A percentile compares a stretch with the other conserved stretches of the same genome.
Conservation (phyloP, 1,140 invertebrate species). For the Lepidotrigona ventralis region DNA sequence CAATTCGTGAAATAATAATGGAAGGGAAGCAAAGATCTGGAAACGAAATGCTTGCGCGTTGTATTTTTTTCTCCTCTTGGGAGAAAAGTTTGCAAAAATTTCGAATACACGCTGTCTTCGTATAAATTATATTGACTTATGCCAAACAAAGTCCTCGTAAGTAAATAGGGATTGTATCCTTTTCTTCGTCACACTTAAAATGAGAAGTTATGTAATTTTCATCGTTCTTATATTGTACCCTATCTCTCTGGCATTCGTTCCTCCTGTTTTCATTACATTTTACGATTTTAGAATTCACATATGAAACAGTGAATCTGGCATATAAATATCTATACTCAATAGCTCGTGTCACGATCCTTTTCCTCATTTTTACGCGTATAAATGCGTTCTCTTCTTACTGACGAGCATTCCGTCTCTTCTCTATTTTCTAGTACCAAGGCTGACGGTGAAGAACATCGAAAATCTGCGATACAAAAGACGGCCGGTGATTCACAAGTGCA, state of each 20-base stretch:
- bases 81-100: background rate
- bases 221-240: background rate
- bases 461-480: constrained; percentile 36
- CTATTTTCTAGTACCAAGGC: constrained; percentile 65
- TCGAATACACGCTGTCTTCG: background rate
- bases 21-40: background rate
- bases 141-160: background rate
- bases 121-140: background rate
- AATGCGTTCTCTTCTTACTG: background rate
- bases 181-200: too few species aligned
- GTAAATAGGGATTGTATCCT: background rate
- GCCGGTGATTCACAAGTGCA: constrained; percentile 58
- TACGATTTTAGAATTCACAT: background rate
- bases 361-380: background rate
- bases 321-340: background rate
- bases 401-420: constrained; percentile 37
- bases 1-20: background rate
- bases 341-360: background rate
- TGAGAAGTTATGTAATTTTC: background rate
- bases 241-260: background rate
- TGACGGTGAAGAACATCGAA: constrained; percentile 60
- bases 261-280: background rate
- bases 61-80: too few species aligned
- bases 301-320: background rate
- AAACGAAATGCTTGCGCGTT: background rate